These are phyloP conservation scores for Neoascia interrupta DNA, from an alignment of 2,888 invertebrate genomes.

Conservation along the genomic window DNA sequence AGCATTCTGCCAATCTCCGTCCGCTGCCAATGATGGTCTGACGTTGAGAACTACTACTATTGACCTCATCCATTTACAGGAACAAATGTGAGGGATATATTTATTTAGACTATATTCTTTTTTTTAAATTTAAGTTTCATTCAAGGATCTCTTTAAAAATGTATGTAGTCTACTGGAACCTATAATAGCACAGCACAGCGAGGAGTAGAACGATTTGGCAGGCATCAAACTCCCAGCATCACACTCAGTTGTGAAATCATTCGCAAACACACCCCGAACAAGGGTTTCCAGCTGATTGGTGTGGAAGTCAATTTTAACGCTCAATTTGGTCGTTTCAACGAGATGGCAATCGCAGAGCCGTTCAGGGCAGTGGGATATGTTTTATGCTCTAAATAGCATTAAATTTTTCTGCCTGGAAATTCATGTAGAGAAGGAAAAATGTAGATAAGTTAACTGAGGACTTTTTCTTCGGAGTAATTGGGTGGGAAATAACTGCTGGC, in stretches of 20 bases:
- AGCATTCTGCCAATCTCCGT: too few relatives aligned
- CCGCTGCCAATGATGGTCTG: background rate
- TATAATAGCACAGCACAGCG: background rate
- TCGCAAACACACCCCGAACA: slow-evolving; percentile 45
- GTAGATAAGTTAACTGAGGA: too few relatives aligned
- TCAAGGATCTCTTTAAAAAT: background rate
- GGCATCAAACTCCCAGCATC: slow-evolving; percentile 16
- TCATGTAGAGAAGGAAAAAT: too few relatives aligned
- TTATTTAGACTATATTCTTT: background rate
- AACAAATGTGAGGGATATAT: background rate
- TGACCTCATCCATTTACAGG: background rate
- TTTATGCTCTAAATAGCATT: too few relatives aligned
- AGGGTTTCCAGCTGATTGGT: slow-evolving; percentile 51
- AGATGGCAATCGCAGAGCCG: slow-evolving; percentile 20
- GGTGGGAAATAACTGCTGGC: too few relatives aligned
- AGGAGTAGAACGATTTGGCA: slow-evolving; percentile 1
- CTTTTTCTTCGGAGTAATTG: too few relatives aligned
- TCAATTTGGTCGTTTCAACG: slow-evolving; percentile 52
- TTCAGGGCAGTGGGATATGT: too few relatives aligned
- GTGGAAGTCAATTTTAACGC: slow-evolving; percentile 60
- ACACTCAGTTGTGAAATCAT: slow-evolving; percentile 52
- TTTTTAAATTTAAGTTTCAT: too few relatives aligned
- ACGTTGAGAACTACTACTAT: background rate
- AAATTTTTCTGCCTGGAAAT: too few relatives aligned
- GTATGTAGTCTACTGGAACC: slow-evolving; percentile 2